Evolutionary conservation across 2,113 vertebrate genomes (phyloP).

Genomic region (Ophiodon elongatus): DNA sequence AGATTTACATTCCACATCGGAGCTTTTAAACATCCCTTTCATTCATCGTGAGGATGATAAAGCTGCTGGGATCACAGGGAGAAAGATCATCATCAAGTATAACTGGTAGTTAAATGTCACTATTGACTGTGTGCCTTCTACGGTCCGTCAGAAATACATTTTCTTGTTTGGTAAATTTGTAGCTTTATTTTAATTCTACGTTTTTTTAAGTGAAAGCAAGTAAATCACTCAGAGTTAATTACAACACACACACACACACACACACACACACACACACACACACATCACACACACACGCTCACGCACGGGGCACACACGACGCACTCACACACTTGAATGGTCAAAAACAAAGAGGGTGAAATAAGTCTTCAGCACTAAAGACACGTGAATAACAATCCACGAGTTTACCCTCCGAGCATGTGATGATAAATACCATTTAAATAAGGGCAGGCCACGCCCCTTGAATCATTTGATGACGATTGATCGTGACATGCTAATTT

Average conservation of each 20-base stretch:
- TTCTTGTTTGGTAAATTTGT: neutral
- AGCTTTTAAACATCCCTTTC: neutral
- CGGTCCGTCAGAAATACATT: neutral
- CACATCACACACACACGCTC: neutral
- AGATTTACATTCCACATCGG: conserved; percentile 27
- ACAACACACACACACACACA: neutral
- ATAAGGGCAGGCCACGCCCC: conserved; percentile 61
- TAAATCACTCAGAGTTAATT: neutral
- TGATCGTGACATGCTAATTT: conserved; percentile 79
- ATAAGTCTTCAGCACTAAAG: conserved; percentile 20
- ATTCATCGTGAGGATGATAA: neutral
- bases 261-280: neutral
- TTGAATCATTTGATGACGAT: conserved; percentile 76
- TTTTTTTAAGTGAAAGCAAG: neutral
- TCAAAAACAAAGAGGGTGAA: conserved; percentile 51
- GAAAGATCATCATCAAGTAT: no score
- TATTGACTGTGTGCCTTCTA: neutral
- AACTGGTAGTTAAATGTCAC: neutral
- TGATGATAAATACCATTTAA: conserved; percentile 59
- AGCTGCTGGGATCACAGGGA: conserved; percentile 1
- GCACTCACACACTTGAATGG: conserved; percentile 24
- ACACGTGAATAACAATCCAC: conserved; percentile 46
- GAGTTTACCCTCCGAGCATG: conserved; percentile 41
- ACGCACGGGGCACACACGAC: conserved; percentile 14
- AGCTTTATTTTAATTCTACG: neutral